Evolutionary conservation across 2,113 vertebrate genomes (phyloP), one percentile per base, ranked within the genome.

Genomic region (Varanus komodoensis): DNA sequence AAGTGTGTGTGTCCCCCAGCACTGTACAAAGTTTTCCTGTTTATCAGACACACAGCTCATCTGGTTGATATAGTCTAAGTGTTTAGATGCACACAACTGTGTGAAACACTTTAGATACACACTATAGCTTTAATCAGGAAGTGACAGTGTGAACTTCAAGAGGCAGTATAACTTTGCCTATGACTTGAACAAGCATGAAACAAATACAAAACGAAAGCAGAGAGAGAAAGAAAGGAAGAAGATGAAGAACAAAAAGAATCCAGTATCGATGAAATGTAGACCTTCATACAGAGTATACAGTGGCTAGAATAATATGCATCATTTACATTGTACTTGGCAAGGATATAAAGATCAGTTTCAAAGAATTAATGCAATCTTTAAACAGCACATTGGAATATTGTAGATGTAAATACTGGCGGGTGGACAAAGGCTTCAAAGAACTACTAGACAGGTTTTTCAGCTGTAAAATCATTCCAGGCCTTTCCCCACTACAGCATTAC

Each of bases 11-110:
- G 61, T 64, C 4, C 93, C 93, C 93, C 91, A 85, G 17, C 71
- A 80, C 54, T 89, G 88, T 0, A 0, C 78, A 92, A 93, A 23
- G 84, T 89, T 91, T 89, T 94, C 81, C 82, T 38, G 11, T 54
- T 54, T 44, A 44, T 44, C 38, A 44, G 38, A 44, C 38, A 2
- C 38, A 44, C 38, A 44, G 38, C 3, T 44, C 38, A 44, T 44
- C 93, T 86, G 67, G 48, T 95, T 85, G 93, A 89, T 92, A 84
- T 93, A 92, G 87, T 0, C 0, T 17, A 87, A 32, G 44, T 25
- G 64, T 93, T 89, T 84, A 86, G 77, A 83, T n/a, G 87, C 91
- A 92, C 81, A 73, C 77, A 78, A 8, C 7, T 0, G 3, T 77
- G 71, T 74, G 91, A 87, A 0, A 48, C 0, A 0, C 86, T n/a